Conservation (phyloP, 30 jellyfish, hydroid and myxozoan species). For the Haliclystus octoradiatus region DNA sequence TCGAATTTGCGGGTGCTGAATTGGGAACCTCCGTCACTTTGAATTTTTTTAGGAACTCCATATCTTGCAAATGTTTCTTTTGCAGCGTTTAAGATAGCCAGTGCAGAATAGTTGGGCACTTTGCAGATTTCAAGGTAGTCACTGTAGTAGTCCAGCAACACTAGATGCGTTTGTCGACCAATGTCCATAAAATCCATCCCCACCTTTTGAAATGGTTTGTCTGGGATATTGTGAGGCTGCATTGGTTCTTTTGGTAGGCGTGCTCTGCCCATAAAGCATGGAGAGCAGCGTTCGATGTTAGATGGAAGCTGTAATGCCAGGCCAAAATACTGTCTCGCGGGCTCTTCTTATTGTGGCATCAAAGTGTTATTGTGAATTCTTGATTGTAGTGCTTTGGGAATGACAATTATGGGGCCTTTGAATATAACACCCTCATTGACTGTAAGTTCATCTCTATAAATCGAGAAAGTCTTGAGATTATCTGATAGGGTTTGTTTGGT, state of each 20-base stretch:
- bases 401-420: slow-evolving; percentile 29
- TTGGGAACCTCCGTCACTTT: too few species aligned
- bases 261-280: too few species aligned
- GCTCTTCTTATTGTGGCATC: slow-evolving; percentile 12
- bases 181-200: too few species aligned
- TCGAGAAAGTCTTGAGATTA: slow-evolving; percentile 30
- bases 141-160: slow-evolving; percentile 11
- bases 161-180: slow-evolving; percentile 9
- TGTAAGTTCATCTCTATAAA: slow-evolving; percentile 36
- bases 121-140: slow-evolving; percentile 14
- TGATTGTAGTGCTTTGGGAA: slow-evolving; percentile 24
- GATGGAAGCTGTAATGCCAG: too few species aligned
- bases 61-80: slow-evolving; percentile 15
- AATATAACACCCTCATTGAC: slow-evolving; percentile 18
- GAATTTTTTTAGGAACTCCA: slow-evolving; percentile 28
- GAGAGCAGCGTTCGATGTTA: too few species aligned
- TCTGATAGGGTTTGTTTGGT: slow-evolving; percentile 32
- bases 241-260: too few species aligned
- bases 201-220: too few species aligned
- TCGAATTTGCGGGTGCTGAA: slow-evolving; percentile 22
- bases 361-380: slow-evolving; percentile 1
- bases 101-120: too few species aligned
- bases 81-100: not conserved
- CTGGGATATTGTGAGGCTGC: too few species aligned
- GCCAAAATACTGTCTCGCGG: too few species aligned